Evolutionary conservation across 2,888 invertebrate genomes (phyloP), one percentile per base, ranked within the genome.

Genomic region (Pyrrhia umbra): DNA sequence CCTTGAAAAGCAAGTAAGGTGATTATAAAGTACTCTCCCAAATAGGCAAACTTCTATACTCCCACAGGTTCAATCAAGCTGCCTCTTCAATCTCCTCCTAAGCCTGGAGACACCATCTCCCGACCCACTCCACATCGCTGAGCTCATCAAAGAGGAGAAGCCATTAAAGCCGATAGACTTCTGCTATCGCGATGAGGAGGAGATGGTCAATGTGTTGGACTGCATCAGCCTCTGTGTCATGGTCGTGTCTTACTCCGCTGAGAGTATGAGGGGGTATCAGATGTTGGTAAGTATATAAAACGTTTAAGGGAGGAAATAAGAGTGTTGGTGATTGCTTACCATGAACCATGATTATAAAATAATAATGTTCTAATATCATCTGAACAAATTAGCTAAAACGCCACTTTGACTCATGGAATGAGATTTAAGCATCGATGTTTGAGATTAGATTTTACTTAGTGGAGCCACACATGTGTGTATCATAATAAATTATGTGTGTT

Each of bases 191-290:
- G 99, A 99, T 88, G 99, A 99, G 87, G 97, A 98, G 54, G 99
- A 99, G 90, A 98, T 98, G 96, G 99, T 99, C 55, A 98, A 98
- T 9, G 98, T 99, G 6, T 94, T 99, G 68, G 99, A 99, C 88
- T 99, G 99, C 81, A 98, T 99, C 86, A 99, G 99, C n/a, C 96
- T 99, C 58, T 99, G 99, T 88, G 99, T 99, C 0, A 99, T 99
- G 96, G 99, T 99, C 0, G 98, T 99, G 5, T 99, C 99, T 0
- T 99, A 99, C 90, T 98, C 99, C 0, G 98, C 99, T 6, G 99
- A 99, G 90, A 99, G 99, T 60, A 97, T 97, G 71, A 93, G 98
- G 69, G 98, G 98, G 0, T 98, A 98, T 88, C 98, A 98, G 90
- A 98, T 98, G 98, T 92, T 98, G 94, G 98, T 98, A 89, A 93